Evolutionary conservation across 1,140 invertebrate genomes (phyloP), one percentile per base, ranked within the genome.

Genomic region (Dreissena polymorpha): DNA sequence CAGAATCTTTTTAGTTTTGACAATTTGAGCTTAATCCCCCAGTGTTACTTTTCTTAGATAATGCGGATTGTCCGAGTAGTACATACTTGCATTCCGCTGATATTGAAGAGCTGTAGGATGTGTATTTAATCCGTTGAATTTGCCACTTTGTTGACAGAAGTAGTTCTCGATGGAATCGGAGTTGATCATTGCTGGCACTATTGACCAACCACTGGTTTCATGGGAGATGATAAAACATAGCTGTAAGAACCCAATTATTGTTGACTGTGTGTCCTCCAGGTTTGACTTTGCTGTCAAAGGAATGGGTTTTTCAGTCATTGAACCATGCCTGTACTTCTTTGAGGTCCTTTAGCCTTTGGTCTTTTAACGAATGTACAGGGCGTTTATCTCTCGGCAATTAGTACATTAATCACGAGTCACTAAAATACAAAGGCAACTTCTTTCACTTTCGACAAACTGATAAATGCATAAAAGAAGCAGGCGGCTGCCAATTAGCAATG

Each of bases 81-180:
- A 83, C 74, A 18, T 76, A 39, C 64, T 83, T 50, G 27, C 53
- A 16, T 72, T 64, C 8, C n/a, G 57, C 7, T 29, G 29, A 23
- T 77, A 76, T n/a, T 83, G 71, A 8, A 18, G n/a, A 49, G 25
- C 78, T 23, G 23, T 77, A 14, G 80, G 80, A 63, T 83, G 75
- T 21, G 80, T 63, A 18, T 72, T 72, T 21, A 29, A 13, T 16
- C n/a, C n/a, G n/a, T n/a, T n/a, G n/a, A n/a, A n/a, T n/a, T n/a
- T n/a, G n/a, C n/a, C n/a, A n/a, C n/a, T 72, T 29, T 78, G 73
- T 55, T 84, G 82, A 18, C 55, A 80, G 25, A 84, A 84, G 16
- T 64, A 27, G 29, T 84, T 84, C 60, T 84, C 74, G 51, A 84
- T 55, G 25, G 53, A 16, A 39, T 84, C 82, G 49, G 80, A 68